Base-by-base conservation (phyloP, 2,888 invertebrate species). In the Drosophila buzzatii region DNA sequence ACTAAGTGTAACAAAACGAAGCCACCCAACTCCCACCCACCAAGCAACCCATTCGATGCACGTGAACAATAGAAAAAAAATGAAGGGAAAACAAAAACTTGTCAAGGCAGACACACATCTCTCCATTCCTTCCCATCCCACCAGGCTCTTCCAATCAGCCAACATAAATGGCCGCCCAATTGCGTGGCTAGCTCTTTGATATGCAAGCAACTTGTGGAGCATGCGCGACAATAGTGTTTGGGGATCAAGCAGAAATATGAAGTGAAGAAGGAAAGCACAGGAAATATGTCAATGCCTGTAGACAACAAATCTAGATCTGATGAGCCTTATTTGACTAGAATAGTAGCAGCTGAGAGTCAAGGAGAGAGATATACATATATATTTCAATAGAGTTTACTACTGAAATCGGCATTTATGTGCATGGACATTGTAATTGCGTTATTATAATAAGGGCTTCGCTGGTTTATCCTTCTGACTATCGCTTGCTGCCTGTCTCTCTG, bases 111-210 rank as follows among this genome's bases (percentile, higher is more conserved):
- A 16, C 12, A 7, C 31, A 14, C 47, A 12, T 27, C 16, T 8
- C 27, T 23, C 3, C 16, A 10, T 3, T 6, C 20, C 0, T 45
- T 33, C 37, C 27, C 39, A 33, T 33, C 9, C 18, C 45, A 9
- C 16, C 33, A 23, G 23, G 39, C 39, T 31, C 18, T 44, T n/a
- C 44, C 44, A 57, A 57, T 23, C 57, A 16, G 63, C 42, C 45
- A 61, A 23, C 39, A 41, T 57, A 74, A 70, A 70, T 65, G 49
- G 53, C 41, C 27, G 35, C 35, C 64, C 75, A 74, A 74, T 70
- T 49, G 44, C 23, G 23, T 14, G 23, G 33, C n/a, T n/a, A 41
- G 3, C 71, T 65, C 18, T 51, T 60, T 59, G 31, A 39, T 60
- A 42, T 20, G 56, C 71, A 44, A 35, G 35, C 31, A 10, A 14